Base-by-base conservation (phyloP, 2,888 invertebrate species). In the Troglohyphantes excavatus region DNA sequence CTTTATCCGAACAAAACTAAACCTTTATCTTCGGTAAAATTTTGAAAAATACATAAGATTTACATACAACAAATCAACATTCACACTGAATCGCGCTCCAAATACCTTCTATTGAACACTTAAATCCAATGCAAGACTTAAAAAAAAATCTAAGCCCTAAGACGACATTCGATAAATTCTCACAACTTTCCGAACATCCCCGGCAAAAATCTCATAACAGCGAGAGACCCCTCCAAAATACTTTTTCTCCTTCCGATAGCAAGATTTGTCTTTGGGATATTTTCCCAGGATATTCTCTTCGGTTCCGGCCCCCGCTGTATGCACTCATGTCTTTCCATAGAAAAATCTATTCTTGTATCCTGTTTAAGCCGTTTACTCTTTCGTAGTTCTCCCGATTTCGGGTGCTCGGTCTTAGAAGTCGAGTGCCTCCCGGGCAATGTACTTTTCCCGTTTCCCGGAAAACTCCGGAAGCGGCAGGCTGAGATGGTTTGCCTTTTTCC, bases 281-380 rank as follows among this genome's bases (percentile, higher is more conserved):
- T 53, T 53, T 53, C 9, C n/a, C 13, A 17, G 53, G 53, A 53
- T n/a, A 17, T 53, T 53, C 53, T 1, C 13, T 53, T 53, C 53
- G 5, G 17, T n/a, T n/a, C 53, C 17, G 17, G 5, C 53, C 13
- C 1, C 5, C 17, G 53, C 17, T n/a, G 17, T 53, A 53, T n/a
- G 53, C 13, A n/a, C 53, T 13, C 53, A 53, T 53, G 9, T 65
- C n/a, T 61, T 39, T 65, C 43, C 29, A n/a, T 23, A 39, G 9
- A 63, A 43, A 78, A 78, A 78, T 78, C 29, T 63, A 78, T 78
- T 78, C 39, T 27, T 19, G 39, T 23, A 33, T 21, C 65, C 53
- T 17, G n/a, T 13, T 53, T 78, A 78, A 78, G 78, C 78, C 61
- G 78, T 78, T 78, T 78, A 78, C 63, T 39, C 43, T 19, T 39